phyloP scores from a whole-genome alignment of 2,888 invertebrate genomes.

The Tipula lateralis region DNA sequence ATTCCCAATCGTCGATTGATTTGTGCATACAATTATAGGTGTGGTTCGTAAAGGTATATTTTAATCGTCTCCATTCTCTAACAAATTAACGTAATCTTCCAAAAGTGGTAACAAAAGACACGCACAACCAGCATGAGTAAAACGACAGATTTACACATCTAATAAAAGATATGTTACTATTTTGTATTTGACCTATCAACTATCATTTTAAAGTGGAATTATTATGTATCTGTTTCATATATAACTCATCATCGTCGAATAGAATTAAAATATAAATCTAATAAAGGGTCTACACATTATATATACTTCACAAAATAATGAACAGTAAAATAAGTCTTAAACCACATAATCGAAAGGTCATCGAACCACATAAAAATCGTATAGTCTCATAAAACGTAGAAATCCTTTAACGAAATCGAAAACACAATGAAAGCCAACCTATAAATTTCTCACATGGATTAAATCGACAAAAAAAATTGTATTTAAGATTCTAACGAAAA shows the following conservation, averaged over 20 bases:
- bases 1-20: too few relatives aligned
- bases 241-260: background rate
- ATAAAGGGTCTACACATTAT: background rate
- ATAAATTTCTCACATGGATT: constrained; percentile 19
- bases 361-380: background rate
- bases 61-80: background rate
- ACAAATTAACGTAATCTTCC: background rate
- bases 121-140: background rate
- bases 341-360: background rate
- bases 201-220: background rate
- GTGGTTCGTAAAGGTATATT: background rate
- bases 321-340: background rate
- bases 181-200: constrained; percentile 8
- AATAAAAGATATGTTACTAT: background rate
- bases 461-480: background rate
- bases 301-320: background rate
- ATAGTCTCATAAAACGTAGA: background rate
- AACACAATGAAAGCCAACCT: constrained; percentile 4
- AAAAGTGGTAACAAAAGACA: background rate
- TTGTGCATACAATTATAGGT: too few relatives aligned
- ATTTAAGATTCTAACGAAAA: background rate
- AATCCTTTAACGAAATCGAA: constrained; percentile 11
- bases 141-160: background rate
- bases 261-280: background rate
- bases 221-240: background rate